Evolutionary conservation across 2,888 invertebrate species (phyloP).

Genomic region (Drosophila prolongata): DNA sequence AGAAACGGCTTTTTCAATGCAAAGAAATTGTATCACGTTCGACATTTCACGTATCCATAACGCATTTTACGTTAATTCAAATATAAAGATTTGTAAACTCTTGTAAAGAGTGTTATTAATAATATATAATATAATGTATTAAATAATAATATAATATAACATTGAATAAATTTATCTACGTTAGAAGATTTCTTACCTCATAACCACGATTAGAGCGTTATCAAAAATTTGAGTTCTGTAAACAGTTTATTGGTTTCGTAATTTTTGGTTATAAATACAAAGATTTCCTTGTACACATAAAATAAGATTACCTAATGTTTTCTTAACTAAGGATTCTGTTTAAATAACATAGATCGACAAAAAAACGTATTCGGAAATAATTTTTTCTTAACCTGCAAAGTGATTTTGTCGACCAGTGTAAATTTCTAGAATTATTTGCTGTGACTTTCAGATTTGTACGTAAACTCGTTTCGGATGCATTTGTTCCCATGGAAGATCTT

Average conservation of each 20-base stretch:
- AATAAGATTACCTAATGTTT: constrained; percentile 50
- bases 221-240: constrained; percentile 7
- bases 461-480: constrained; percentile 57
- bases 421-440: constrained; percentile 28
- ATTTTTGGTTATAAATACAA: constrained; percentile 56
- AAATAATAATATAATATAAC: too few relatives aligned
- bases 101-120: too few relatives aligned
- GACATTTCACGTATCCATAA: too few relatives aligned
- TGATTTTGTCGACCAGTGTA: constrained; percentile 1
- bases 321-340: constrained; percentile 18
- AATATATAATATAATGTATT: too few relatives aligned
- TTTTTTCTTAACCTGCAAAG: neutral
- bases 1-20: too few relatives aligned
- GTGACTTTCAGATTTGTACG: constrained; percentile 67
- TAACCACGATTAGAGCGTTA: too few relatives aligned
- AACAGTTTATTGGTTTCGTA: constrained; percentile 34
- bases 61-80: too few relatives aligned
- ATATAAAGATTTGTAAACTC: too few relatives aligned
- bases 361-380: neutral
- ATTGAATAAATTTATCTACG: too few relatives aligned
- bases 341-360: constrained; percentile 4
- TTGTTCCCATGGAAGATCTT: constrained; percentile 61
- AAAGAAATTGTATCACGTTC: too few relatives aligned
- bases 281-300: constrained; percentile 65
- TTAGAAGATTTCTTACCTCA: too few relatives aligned